A percentile compares a stretch with the other conserved stretches of the same genome.
These are phyloP conservation scores for Lophochroa leadbeateri DNA, from an alignment of 2,113 vertebrate genomes.

Conservation along the genomic window DNA sequence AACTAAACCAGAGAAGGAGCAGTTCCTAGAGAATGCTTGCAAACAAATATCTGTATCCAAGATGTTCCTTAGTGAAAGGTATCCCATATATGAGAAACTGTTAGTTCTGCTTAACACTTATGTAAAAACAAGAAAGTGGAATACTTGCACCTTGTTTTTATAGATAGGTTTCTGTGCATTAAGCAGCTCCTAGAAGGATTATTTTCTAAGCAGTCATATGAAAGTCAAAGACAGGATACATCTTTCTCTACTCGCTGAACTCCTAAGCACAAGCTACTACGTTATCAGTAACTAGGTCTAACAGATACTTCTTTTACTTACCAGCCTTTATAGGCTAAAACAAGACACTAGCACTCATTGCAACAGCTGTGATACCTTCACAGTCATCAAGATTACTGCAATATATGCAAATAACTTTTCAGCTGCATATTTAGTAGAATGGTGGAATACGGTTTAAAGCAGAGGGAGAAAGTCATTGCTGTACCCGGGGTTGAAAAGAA, in stretches of 20 bases:
- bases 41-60: neutral
- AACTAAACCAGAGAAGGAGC: neutral
- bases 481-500: neutral
- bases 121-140: neutral
- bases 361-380: neutral
- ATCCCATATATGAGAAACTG: neutral
- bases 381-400: neutral
- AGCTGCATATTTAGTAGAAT: neutral
- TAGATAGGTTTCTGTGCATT: neutral
- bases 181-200: neutral
- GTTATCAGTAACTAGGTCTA: neutral
- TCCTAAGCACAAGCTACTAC: neutral
- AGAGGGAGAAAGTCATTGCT: neutral
- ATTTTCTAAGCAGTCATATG: neutral
- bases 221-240: neutral
- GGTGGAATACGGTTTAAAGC: neutral
- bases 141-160: neutral
- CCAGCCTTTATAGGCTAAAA: neutral
- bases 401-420: neutral
- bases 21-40: neutral
- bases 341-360: neutral
- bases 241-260: neutral
- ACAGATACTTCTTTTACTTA: neutral
- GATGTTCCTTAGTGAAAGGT: neutral
- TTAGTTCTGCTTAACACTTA: neutral